Conservation (phyloP, 2,113 vertebrate species). For the Rana temporaria region DNA sequence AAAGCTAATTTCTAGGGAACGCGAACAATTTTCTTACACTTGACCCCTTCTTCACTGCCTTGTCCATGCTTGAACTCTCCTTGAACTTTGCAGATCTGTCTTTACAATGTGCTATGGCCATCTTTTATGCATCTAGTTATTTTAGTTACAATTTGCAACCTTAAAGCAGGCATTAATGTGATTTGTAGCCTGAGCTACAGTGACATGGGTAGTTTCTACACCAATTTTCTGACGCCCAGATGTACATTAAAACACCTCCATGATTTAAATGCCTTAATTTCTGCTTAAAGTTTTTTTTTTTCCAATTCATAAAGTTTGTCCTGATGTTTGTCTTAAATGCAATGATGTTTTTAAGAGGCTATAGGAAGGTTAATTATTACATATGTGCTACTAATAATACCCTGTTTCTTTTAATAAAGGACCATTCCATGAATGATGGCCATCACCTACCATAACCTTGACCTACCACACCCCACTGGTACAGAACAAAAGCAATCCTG, state of each 20-base stretch:
- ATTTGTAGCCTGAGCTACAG: conserved; percentile 89
- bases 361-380: too few species aligned
- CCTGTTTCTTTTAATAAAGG: too few species aligned
- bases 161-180: conserved; percentile 94
- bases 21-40: conserved; percentile 84
- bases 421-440: too few species aligned
- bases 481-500: too few species aligned
- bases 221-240: conserved; percentile 83
- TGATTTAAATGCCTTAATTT: conserved; percentile 87
- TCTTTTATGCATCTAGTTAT: conserved; percentile 97
- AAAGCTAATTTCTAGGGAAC: conserved; percentile 88
- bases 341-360: too few species aligned
- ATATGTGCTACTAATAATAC: too few species aligned
- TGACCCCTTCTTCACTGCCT: conserved; percentile 85
- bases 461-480: too few species aligned
- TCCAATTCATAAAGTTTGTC: conserved; percentile 78
- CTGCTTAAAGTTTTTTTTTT: conserved; percentile 84
- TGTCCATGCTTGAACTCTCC: conserved; percentile 97
- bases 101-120: conserved; percentile 79
- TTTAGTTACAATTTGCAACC: conserved; percentile 94
- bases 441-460: too few species aligned
- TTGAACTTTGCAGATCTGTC: conserved; percentile 91
- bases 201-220: conserved; percentile 83
- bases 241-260: conserved; percentile 79
- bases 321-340: conserved; percentile 74